A percentile compares a stretch with the other conserved stretches of the same genome.
These are phyloP conservation scores for Drosophila antonietae DNA, from an alignment of 2,888 invertebrate species.

Conservation along the genomic window DNA sequence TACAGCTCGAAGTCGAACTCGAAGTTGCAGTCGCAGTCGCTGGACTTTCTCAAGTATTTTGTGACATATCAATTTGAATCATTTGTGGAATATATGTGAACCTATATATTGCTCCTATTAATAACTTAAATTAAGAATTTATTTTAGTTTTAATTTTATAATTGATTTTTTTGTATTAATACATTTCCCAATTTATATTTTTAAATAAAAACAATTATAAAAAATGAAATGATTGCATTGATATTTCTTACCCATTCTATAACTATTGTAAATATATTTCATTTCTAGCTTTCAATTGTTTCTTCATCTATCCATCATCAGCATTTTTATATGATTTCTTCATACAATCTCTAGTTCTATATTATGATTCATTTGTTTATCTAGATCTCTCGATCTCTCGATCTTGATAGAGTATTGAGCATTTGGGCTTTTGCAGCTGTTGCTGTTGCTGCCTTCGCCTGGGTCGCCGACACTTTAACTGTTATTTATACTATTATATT, in stretches of 20 bases:
- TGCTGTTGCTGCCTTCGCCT: background rate
- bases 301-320: background rate
- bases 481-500: constrained; percentile 9
- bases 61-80: background rate
- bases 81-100: background rate
- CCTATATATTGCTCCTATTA: too few species aligned
- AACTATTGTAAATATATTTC: background rate
- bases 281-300: background rate
- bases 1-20: background rate
- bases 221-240: too few species aligned
- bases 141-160: too few species aligned
- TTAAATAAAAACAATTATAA: background rate
- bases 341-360: background rate
- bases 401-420: background rate
- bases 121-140: too few species aligned
- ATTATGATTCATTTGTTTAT: background rate
- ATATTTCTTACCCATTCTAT: too few species aligned
- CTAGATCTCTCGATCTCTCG: background rate
- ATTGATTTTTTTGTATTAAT: too few species aligned
- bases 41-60: background rate
- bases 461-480: background rate
- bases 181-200: background rate
- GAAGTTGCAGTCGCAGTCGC: background rate
- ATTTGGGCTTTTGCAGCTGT: background rate
- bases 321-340: background rate